Evolutionary conservation across 2,888 invertebrate genomes (phyloP).

Genomic region (Melanotus villosus): DNA sequence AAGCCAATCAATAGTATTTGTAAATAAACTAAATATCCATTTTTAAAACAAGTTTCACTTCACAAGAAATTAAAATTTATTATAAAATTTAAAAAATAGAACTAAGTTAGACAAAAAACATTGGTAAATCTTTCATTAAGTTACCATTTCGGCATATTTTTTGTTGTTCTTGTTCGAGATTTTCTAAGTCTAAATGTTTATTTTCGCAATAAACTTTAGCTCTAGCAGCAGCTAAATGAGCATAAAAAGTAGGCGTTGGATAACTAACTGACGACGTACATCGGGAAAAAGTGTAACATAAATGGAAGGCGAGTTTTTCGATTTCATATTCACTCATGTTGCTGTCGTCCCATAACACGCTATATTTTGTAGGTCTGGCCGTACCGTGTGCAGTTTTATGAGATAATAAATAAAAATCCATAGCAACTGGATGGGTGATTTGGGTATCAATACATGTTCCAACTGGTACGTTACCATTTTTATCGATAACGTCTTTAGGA

Average conservation of each 20-base stretch:
- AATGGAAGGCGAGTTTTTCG: constrained; percentile 83
- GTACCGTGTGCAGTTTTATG: no score
- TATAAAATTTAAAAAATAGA: no score
- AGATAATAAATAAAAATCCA: constrained; percentile 90
- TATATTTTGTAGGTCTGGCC: constrained; percentile 89
- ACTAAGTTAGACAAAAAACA: constrained; percentile 81
- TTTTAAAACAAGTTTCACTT: no score
- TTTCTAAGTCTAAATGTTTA: constrained; percentile 65
- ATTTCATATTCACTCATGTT: constrained; percentile 80
- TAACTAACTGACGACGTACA: constrained; percentile 89
- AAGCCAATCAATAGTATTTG: no score
- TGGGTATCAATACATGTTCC: constrained; percentile 87
- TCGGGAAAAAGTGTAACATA: constrained; percentile 89
- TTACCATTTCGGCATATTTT: constrained; percentile 70
- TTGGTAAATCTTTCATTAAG: constrained; percentile 73
- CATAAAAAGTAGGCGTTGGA: no score
- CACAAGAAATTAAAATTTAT: no score
- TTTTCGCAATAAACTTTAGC: constrained; percentile 70
- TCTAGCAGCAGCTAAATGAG: constrained; percentile 89
- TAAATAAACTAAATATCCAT: no score
- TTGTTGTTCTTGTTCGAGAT: constrained; percentile 70
- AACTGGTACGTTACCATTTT: constrained; percentile 83
- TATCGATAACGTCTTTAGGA: constrained; percentile 68
- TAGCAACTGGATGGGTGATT: constrained; percentile 88
- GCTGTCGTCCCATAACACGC: constrained; percentile 86